phyloP scores from a whole-genome alignment of 1,140 invertebrate species.

The Eufriesea mexicana region DNA sequence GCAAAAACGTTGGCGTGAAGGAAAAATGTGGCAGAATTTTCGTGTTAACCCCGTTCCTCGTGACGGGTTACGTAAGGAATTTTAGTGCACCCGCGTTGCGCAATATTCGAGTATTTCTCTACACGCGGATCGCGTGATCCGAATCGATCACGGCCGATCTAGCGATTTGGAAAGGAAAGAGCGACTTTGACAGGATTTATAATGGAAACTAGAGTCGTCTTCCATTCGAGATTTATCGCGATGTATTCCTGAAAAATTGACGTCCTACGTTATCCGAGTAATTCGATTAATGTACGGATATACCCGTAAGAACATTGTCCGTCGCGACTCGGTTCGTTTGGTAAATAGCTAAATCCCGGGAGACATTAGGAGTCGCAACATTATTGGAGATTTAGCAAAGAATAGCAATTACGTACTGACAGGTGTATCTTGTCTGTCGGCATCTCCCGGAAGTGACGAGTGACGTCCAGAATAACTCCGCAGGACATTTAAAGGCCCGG shows the following conservation, averaged over 20 bases:
- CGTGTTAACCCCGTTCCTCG: constrained; percentile 40
- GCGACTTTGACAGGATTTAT: neutral
- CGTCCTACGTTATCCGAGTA: neutral
- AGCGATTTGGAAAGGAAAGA: too few species aligned
- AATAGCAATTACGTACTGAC: constrained; percentile 51
- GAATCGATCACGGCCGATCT: neutral
- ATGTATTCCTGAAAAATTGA: too few species aligned
- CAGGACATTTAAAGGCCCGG: constrained; percentile 69
- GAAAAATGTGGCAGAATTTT: constrained; percentile 36
- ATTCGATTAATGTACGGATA: neutral
- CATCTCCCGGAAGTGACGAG: constrained; percentile 70
- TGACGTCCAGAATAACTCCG: constrained; percentile 75
- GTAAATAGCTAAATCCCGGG: too few species aligned
- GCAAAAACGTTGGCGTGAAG: constrained; percentile 42
- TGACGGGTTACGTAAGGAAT: constrained; percentile 39
- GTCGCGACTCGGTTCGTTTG: too few species aligned
- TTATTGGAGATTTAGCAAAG: constrained; percentile 24
- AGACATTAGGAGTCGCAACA: neutral
- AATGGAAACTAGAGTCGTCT: too few species aligned
- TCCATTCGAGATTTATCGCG: too few species aligned
- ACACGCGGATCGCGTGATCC: too few species aligned
- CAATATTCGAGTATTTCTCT: neutral
- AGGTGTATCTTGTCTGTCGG: constrained; percentile 57
- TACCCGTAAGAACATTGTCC: neutral
- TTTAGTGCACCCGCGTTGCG: constrained; percentile 27